A percentile compares a stretch with the other conserved stretches of the same genome.
phyloP scores from a whole-genome alignment of 2,888 invertebrate genomes.

The Atrina japonica region DNA sequence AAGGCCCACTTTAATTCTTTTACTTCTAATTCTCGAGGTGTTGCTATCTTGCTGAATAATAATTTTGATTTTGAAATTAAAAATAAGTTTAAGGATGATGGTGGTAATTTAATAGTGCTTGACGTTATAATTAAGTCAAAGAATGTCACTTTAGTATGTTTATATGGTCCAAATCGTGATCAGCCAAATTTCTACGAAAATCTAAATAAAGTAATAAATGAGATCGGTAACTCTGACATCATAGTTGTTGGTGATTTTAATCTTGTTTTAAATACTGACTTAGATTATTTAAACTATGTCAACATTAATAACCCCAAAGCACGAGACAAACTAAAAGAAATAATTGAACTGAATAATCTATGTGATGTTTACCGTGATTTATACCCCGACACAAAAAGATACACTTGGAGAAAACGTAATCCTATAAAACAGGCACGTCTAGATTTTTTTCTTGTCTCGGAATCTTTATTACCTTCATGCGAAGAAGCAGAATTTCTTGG shows the following conservation, averaged over 20 bases:
- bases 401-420: not conserved
- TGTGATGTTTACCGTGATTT: not conserved
- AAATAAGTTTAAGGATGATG: not conserved
- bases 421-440: not conserved
- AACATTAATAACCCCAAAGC: not conserved
- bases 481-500: no score
- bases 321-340: not conserved
- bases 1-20: conserved; percentile 25
- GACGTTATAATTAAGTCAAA: conserved; percentile 13
- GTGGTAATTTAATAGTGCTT: conserved; percentile 17
- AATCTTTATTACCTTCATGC: no score
- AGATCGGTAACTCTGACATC: no score
- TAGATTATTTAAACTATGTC: not conserved
- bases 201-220: not conserved
- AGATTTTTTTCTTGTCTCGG: not conserved
- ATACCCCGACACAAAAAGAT: not conserved
- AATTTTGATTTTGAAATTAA: conserved; percentile 13
- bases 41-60: conserved; percentile 28
- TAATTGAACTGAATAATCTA: not conserved
- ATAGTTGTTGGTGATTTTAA: not conserved
- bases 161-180: conserved; percentile 37
- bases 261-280: not conserved
- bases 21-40: conserved; percentile 26
- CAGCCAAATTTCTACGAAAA: conserved; percentile 24
- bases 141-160: conserved; percentile 17